Evolutionary conservation across 2,797 vertebrate genomes (phyloP).

Genomic region (Diceros bicornis): DNA sequence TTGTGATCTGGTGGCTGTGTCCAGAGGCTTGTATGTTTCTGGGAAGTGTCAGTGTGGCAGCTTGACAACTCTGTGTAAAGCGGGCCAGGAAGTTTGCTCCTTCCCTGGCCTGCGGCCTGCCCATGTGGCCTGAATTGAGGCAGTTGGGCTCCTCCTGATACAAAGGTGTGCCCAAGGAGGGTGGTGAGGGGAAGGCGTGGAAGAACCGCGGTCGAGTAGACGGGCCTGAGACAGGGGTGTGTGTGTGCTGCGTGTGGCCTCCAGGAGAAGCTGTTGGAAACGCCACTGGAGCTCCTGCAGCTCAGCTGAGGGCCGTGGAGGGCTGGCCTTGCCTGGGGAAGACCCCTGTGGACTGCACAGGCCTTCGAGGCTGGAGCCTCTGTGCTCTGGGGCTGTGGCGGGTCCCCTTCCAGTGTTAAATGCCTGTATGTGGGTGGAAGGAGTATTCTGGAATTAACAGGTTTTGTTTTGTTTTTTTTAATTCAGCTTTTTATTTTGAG

Average conservation of each 20-base stretch:
- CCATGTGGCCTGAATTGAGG: not conserved
- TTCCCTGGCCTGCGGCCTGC: not conserved
- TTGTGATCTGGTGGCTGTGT: constrained; percentile 43
- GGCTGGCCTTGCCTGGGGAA: not conserved
- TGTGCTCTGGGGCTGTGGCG: not conserved
- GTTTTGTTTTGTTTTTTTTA: not conserved
- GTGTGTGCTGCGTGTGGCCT: too few relatives aligned
- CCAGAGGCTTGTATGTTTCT: constrained; percentile 61
- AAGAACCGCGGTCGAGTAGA: not conserved
- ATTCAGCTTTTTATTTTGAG: not conserved
- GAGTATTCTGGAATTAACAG: not conserved
- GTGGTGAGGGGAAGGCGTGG: not conserved
- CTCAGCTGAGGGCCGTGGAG: not conserved
- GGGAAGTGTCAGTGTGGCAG: constrained; percentile 78
- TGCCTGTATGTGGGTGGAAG: not conserved
- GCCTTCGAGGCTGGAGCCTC: not conserved
- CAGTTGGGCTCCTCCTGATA: not conserved
- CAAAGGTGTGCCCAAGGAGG: not conserved
- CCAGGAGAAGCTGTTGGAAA: not conserved
- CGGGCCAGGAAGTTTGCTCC: constrained; percentile 51
- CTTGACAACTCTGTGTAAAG: constrained; percentile 82
- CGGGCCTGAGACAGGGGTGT: not conserved
- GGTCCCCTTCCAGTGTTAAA: not conserved
- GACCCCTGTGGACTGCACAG: not conserved
- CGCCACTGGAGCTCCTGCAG: not conserved